Conservation (phyloP, 2,113 vertebrate genomes). For the Caranx ignobilis region DNA sequence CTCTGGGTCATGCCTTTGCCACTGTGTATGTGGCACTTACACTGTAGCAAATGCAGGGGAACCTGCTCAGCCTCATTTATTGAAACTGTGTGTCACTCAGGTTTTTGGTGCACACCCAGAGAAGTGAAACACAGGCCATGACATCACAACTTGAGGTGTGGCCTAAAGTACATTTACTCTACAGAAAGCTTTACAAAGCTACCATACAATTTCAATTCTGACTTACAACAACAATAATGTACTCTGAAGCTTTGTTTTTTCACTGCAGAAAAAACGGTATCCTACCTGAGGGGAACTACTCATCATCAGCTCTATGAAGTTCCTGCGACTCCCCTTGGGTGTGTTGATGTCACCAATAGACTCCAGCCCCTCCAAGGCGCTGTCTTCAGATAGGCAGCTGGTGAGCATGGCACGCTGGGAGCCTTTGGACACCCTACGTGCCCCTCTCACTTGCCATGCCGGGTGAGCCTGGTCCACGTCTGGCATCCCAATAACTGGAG, state of each 20-base stretch:
- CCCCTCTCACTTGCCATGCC: slow-evolving; percentile 58
- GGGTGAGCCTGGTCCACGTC: slow-evolving; percentile 65
- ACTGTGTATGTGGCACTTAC: background rate
- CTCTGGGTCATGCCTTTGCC: background rate
- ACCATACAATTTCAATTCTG: background rate
- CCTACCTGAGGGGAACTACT: slow-evolving; percentile 87
- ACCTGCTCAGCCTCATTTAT: background rate
- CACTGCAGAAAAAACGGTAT: background rate
- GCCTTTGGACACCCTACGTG: slow-evolving; percentile 75
- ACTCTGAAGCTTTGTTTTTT: background rate
- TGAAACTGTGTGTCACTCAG: background rate
- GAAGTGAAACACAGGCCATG: background rate
- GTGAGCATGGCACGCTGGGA: slow-evolving; percentile 76
- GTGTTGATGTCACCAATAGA: slow-evolving; percentile 72
- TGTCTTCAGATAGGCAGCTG: slow-evolving; percentile 81
- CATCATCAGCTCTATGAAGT: slow-evolving; percentile 86
- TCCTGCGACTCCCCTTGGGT: slow-evolving; percentile 82
- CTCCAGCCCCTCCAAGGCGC: slow-evolving; percentile 69
- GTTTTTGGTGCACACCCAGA: slow-evolving; percentile 9
- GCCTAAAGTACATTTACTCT: background rate
- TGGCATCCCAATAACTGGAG: slow-evolving; percentile 65
- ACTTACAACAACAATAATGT: background rate
- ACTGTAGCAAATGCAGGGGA: background rate
- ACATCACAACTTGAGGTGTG: slow-evolving; percentile 1
- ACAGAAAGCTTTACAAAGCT: background rate